Evolutionary conservation across 2,113 vertebrate species (phyloP).

Genomic region (Glareola pratincola): DNA sequence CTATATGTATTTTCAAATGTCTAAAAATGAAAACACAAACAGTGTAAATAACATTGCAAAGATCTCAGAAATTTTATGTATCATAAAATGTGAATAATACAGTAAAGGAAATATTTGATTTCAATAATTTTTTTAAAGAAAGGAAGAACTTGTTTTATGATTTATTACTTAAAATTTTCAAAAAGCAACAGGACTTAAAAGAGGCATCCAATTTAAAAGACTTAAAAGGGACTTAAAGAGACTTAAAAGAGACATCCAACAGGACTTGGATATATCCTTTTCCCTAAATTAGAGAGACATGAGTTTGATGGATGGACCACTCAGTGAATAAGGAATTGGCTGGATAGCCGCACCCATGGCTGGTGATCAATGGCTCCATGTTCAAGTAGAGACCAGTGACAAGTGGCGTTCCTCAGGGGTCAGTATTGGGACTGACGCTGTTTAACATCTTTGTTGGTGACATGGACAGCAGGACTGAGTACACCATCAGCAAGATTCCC

Average conservation of each 20-base stretch:
- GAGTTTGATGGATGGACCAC: neutral
- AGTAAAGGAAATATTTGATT: neutral
- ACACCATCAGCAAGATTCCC: neutral
- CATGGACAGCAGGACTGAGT: neutral
- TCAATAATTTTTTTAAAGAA: neutral
- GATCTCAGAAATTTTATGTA: neutral
- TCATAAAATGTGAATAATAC: neutral
- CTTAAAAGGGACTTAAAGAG: neutral
- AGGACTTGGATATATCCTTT: neutral
- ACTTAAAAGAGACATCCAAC: neutral
- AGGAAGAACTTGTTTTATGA: neutral
- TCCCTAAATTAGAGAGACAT: neutral
- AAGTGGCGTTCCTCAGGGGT: neutral
- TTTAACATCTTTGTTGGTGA: neutral
- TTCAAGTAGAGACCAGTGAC: neutral
- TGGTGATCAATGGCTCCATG: neutral
- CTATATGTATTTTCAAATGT: neutral
- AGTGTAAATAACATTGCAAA: neutral
- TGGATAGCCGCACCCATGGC: neutral
- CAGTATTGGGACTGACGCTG: neutral
- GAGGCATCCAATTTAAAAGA: neutral
- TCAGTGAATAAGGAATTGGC: neutral
- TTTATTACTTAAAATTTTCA: neutral
- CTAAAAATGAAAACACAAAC: neutral
- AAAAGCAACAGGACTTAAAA: neutral